Evolutionary conservation across 30 jellyfish, hydroid and myxozoan species (phyloP).

Genomic region (Clytia hemisphaerica): DNA sequence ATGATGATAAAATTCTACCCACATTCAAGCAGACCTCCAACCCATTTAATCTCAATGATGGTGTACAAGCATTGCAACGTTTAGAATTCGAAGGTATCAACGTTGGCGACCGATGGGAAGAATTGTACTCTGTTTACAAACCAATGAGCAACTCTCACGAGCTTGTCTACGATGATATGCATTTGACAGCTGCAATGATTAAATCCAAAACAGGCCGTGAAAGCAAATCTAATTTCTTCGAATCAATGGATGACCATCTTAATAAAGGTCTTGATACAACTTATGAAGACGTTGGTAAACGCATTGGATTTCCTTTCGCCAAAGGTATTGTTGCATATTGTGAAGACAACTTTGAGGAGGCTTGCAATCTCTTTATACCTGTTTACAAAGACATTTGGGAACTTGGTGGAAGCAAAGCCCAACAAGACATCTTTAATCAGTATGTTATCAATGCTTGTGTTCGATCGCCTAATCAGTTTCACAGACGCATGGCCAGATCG

Average conservation of each 20-base stretch:
- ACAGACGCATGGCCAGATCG: not conserved
- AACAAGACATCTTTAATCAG: conserved; percentile 20
- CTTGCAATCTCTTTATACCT: conserved; percentile 6
- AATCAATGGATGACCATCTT: conserved; percentile 10
- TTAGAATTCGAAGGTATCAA: not conserved
- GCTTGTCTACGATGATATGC: conserved; percentile 23
- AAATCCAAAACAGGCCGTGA: conserved; percentile 13
- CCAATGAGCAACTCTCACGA: conserved; percentile 8
- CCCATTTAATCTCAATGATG: conserved; percentile 14
- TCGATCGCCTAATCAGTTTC: not conserved
- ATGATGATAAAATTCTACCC: conserved; percentile 4
- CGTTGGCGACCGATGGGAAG: conserved; percentile 33
- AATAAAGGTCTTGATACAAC: not conserved
- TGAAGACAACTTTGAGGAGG: conserved; percentile 20
- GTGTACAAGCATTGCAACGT: not conserved
- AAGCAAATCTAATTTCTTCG: not conserved
- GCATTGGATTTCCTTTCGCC: conserved; percentile 3
- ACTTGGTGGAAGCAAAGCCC: conserved; percentile 36
- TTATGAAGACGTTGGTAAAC: not conserved
- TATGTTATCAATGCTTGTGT: conserved; percentile 11
- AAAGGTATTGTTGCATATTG: conserved; percentile 9
- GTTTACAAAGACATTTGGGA: not conserved
- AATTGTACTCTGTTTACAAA: conserved; percentile 11
- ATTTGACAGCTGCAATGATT: not conserved
- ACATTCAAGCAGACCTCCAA: not conserved